Evolutionary conservation across 2,797 vertebrate species (phyloP), one percentile per base, ranked within the genome.

Genomic region (Anabas testudineus): DNA sequence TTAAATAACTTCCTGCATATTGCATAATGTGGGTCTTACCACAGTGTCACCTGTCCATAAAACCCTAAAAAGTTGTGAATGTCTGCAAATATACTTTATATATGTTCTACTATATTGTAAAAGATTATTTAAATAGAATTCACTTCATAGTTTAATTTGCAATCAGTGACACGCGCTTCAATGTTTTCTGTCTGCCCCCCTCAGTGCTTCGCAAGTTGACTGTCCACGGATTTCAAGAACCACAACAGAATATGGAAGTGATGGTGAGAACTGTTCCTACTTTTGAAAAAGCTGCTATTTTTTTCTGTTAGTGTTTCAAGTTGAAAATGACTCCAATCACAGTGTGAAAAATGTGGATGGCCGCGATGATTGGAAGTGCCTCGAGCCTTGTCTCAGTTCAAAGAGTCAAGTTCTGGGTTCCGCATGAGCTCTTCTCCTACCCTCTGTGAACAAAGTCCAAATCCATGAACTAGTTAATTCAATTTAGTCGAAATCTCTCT

Each of bases 141-240:
- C 5, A 30, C 13, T 41, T 49, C 30, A 14, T 34, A 41, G 7
- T 37, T n/a, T 16, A 43, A 48, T 62, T 46, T 74, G 8, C 18
- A 24, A 4, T 64, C 22, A 13, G 9, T 2, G 13, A 55, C 19
- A 42, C 32, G 16, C 48, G 2, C 55, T 61, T 30, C 14, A 64
- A 59, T 57, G 54, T 54, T 54, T 39, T 55, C 21, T 8, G 0
- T 67, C 14, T 48, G 5, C 22, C 49, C 13, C 28, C 54, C 18
- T 41, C 34, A 99, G 98, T 99, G 59, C 95, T 99, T 78, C 95
- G 97, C 62, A 99, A 99, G 71, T 93, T 99, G 84, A 99, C 97
- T 1, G 97, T 99, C 46, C 95, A 99, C 74, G 98, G 98, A 60
- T 99, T 99, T 92, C 91, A 94, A 81, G 96, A 98, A 76, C 97